phyloP scores from a whole-genome alignment of 2,797 vertebrate species.

The Oreochromis grahami region DNA sequence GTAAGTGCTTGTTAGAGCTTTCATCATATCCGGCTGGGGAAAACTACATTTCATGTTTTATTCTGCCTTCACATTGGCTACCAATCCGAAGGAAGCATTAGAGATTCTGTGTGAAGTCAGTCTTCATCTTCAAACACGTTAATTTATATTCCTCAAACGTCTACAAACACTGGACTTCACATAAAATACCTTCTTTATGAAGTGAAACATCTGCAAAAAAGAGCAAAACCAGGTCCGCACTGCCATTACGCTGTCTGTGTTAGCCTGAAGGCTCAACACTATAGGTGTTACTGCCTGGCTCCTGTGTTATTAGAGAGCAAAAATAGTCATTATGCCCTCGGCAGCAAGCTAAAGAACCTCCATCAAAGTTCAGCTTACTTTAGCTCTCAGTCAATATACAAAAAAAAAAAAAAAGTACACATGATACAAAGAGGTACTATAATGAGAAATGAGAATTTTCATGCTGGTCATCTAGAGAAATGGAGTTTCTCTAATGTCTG shows the following conservation, averaged over 20 bases:
- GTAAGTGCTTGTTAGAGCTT: conserved; percentile 7
- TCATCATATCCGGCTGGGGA: conserved; percentile 18
- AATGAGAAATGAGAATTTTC: neutral
- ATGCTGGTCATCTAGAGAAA: conserved; percentile 1
- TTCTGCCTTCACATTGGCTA: neutral
- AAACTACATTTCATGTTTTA: conserved; percentile 30
- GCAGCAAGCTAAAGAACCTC: neutral
- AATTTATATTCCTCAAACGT: conserved; percentile 2
- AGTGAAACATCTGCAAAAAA: conserved; percentile 25
- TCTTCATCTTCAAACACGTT: conserved; percentile 4
- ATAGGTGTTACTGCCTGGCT: neutral
- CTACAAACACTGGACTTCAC: neutral
- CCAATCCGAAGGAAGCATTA: conserved; percentile 19
- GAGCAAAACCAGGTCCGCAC: neutral
- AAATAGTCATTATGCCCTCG: conserved; percentile 24
- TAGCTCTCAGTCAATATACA: neutral
- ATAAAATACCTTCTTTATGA: neutral
- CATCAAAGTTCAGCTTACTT: conserved; percentile 3
- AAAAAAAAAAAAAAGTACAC: neutral
- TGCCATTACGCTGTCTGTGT: neutral
- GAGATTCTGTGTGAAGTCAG: conserved; percentile 41
- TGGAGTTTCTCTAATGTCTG: too few species aligned
- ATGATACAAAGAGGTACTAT: neutral
- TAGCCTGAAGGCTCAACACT: neutral
- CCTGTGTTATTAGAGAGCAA: conserved; percentile 28